Percentiles rank a stretch among this genome's conserved stretches.
Evolutionary conservation across 2,888 invertebrate species (phyloP).

Genomic region (Chelonus formosanus): DNA sequence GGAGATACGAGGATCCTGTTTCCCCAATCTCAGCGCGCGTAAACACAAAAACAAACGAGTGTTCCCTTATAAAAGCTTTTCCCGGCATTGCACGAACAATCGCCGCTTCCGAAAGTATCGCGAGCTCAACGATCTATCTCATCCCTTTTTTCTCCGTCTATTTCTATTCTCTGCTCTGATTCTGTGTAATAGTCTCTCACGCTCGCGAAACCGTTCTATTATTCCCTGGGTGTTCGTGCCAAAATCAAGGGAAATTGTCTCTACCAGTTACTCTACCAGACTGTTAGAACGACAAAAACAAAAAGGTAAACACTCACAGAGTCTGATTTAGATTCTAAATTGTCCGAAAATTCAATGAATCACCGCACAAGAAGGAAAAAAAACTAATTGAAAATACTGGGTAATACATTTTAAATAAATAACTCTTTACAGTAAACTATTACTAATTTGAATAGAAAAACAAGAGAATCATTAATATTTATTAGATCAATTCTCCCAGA

Average conservation of each 20-base stretch:
- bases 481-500: too few species aligned
- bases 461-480: too few species aligned
- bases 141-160: conserved; percentile 10
- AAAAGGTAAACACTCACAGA: conserved; percentile 5
- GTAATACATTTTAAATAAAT: too few species aligned
- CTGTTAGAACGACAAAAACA: conserved; percentile 1
- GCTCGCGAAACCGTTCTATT: conserved; percentile 15
- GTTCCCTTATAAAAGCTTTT: conserved; percentile 31
- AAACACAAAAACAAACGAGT: conserved; percentile 45
- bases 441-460: too few species aligned
- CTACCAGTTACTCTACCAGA: conserved; percentile 1
- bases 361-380: too few species aligned
- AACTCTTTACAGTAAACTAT: too few species aligned
- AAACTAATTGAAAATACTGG: too few species aligned
- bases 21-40: conserved; percentile 39
- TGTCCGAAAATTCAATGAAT: conserved; percentile 6
- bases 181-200: background rate
- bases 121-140: conserved; percentile 22
- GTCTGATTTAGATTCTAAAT: background rate
- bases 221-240: conserved; percentile 12
- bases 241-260: conserved; percentile 6
- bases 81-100: conserved; percentile 30
- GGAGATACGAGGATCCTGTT: conserved; percentile 48
- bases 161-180: background rate
- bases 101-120: conserved; percentile 26